Evolutionary conservation across 35 echinoderm and acorn worm genomes (phyloP), one percentile per base, ranked within the genome.

Genomic region (Lytechinus variegatus): DNA sequence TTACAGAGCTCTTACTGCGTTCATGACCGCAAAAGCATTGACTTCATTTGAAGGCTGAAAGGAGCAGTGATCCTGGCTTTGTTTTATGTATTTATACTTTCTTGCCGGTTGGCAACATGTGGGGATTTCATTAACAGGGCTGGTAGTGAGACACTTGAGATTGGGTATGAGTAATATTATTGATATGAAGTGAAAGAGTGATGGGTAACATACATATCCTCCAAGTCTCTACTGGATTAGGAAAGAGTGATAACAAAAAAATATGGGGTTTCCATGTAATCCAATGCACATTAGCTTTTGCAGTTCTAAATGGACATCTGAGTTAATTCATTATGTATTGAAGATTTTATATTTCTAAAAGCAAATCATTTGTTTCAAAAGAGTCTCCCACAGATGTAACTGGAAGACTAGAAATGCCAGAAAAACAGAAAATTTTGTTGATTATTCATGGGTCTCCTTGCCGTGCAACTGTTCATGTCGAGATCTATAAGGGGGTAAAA

Each of bases 91-190:
- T 24, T 24, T 79, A 79, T 79, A 79, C 66, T 79, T 19, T 79
- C 66, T 79, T 24, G n/a, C 21, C 5, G 66, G 6, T 24, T 79
- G n/a, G 66, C 66, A 79, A 79, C 66, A 79, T 79, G 66, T 79
- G 66, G 66, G 66, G 66, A 79, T 79, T 79, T 79, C 66, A 79
- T 79, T 79, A 79, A 19, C 66, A 79, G 21, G 66, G 16, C n/a
- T 79, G 4, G 66, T 79, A 79, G 66, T 79, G 21, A 24, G 66
- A 79, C 66, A 14, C 66, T 16, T 79, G 66, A 79, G 66, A 79
- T 79, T 79, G 66, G 19, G 66, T 79, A 79, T 79, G 66, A 79
- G 66, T 79, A 79, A 79, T 79, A 79, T 79, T 79, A 79, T 79
- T 16, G 66, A 79, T 79, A 24, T 19, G 66, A 24, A 79, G 66